Evolutionary conservation across 2,888 invertebrate genomes (phyloP), one percentile per base, ranked within the genome.

Genomic region (Nesidiocoris tenuis): DNA sequence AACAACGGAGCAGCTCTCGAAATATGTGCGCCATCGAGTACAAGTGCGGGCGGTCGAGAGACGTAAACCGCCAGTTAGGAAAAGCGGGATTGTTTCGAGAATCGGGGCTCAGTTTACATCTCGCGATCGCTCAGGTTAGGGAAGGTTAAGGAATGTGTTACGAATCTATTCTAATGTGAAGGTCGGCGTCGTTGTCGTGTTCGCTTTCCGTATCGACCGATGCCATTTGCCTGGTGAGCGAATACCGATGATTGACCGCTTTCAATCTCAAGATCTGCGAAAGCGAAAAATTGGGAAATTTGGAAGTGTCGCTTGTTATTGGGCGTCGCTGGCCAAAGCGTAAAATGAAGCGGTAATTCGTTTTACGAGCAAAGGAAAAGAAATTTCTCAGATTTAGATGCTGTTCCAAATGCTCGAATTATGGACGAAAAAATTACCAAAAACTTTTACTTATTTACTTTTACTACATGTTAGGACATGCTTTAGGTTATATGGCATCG

Each of bases 261-360:
- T 90, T 90, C 84, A 91, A 84, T 84, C 90, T 90, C 89, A 91
- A 88, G 87, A 91, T 88, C 91, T 91, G 84, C 72, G 72, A 21
- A 3, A 71, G 9, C n/a, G n/a, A 59, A 59, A 59, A 5, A 59
- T 59, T 59, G 59, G 5, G n/a, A n/a, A 18, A 18, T 3, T 16
- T 7, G n/a, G 59, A 19, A n/a, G n/a, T 9, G 59, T 7, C 3
- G 5, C n/a, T 7, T n/a, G n/a, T 59, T 59, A 16, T 59, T 9
- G 3, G n/a, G n/a, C 55, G 55, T 54, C 12, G 12, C 55, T 12
- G 55, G n/a, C n/a, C n/a, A n/a, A 54, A 54, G 12, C 55, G 55
- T 54, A 54, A n/a, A n/a, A 54, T 54, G 12, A 7, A 54, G 55
- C 12, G 9, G 12, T 54, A n/a, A n/a, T n/a, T n/a, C n/a, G 55